Evolutionary conservation across 1,140 invertebrate genomes (phyloP).

Genomic region (Aphaenogaster ashmeadi): DNA sequence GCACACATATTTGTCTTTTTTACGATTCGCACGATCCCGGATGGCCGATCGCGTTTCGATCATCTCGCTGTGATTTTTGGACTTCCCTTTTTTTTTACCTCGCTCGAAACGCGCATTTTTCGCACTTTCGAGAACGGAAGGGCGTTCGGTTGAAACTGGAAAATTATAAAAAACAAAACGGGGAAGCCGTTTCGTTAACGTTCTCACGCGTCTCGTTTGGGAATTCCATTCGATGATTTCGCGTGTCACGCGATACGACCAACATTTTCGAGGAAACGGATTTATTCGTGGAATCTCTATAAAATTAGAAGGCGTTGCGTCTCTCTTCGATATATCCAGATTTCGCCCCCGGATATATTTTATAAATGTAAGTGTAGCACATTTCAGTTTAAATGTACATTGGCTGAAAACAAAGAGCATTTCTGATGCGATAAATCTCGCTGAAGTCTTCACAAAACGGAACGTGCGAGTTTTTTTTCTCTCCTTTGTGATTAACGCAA

Average conservation of each 20-base stretch:
- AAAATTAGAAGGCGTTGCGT: neutral
- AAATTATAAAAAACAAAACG: constrained; percentile 33
- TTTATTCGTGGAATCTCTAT: neutral
- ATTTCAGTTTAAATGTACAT: neutral
- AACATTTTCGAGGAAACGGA: neutral
- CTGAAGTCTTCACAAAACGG: neutral
- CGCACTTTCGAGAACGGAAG: neutral
- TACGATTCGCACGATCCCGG: constrained; percentile 3
- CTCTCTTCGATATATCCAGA: neutral
- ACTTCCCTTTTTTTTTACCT: neutral
- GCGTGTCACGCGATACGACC: neutral
- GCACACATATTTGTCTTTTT: constrained; percentile 7
- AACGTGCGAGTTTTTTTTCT: neutral
- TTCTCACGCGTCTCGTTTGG: neutral
- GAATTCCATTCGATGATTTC: neutral
- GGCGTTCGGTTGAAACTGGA: neutral
- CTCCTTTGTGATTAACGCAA: neutral
- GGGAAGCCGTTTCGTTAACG: neutral
- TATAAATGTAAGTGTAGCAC: neutral
- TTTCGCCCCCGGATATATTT: neutral
- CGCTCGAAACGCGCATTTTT: constrained; percentile 5
- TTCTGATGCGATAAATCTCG: neutral
- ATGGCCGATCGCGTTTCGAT: constrained; percentile 11
- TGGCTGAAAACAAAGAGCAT: neutral
- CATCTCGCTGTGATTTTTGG: constrained; percentile 12